Conservation (phyloP, 2,888 invertebrate genomes). For the Lutraria lutraria region DNA sequence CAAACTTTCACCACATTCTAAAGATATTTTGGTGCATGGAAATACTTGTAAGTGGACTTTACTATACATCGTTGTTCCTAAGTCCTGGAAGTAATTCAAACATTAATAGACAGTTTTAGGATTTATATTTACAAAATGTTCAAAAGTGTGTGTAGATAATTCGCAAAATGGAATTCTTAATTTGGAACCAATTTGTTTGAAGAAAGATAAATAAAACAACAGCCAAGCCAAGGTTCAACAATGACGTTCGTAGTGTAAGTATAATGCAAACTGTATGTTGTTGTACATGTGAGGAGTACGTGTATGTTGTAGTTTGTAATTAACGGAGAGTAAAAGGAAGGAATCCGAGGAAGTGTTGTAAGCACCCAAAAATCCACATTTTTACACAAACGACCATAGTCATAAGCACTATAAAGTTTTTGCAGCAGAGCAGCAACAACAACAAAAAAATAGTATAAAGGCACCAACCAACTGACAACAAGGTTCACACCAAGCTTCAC, state of each 20-base stretch:
- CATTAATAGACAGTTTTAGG: not conserved
- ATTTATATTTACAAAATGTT: not conserved
- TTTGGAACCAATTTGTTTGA: not conserved
- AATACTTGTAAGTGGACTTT: not conserved
- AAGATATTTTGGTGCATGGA: not conserved
- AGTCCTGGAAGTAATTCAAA: not conserved
- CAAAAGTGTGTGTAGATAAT: not conserved
- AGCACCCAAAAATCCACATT: too few relatives aligned
- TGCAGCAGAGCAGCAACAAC: too few relatives aligned
- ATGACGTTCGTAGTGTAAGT: conserved; percentile 19
- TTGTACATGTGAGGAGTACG: not conserved
- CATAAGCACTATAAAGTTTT: too few relatives aligned
- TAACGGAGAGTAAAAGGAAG: too few relatives aligned
- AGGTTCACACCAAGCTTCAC: too few relatives aligned
- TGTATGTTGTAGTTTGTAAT: too few relatives aligned
- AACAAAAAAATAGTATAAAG: too few relatives aligned
- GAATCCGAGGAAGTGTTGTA: too few relatives aligned
- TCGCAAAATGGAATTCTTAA: not conserved
- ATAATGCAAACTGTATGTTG: too few relatives aligned
- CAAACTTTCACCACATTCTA: not conserved
- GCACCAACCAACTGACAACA: too few relatives aligned
- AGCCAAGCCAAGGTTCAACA: not conserved
- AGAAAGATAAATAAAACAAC: not conserved
- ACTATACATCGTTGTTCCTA: not conserved
- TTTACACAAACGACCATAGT: too few relatives aligned